Conservation (phyloP, 2,797 vertebrate genomes). For the Sciurus carolinensis region DNA sequence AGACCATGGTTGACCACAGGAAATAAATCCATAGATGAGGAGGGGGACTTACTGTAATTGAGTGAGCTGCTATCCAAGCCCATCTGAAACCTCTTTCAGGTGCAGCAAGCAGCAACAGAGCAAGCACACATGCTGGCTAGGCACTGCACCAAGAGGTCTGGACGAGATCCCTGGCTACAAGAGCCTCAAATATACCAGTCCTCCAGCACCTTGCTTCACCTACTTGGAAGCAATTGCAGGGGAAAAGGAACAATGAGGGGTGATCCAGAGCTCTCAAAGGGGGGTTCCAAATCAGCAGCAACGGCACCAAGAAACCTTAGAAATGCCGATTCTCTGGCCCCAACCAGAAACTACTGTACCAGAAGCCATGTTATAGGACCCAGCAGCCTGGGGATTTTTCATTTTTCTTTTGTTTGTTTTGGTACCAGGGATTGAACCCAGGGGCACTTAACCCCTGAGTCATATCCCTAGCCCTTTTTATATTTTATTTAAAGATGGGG, state of each 20-base stretch:
- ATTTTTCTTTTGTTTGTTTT: no score
- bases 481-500: no score
- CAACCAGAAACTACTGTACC: neutral
- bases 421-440: no score
- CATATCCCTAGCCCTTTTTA: no score
- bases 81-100: neutral
- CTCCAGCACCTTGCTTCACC: neutral
- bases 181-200: neutral
- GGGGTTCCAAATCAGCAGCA: neutral
- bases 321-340: conserved; percentile 35
- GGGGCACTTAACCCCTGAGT: no score
- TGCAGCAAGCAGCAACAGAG: neutral
- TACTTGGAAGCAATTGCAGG: neutral
- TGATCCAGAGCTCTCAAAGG: neutral
- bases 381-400: neutral
- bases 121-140: neutral
- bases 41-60: neutral
- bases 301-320: neutral
- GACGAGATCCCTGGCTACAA: neutral
- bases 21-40: neutral
- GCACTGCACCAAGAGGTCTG: neutral
- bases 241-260: neutral
- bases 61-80: conserved; percentile 1
- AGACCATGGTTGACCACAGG: neutral
- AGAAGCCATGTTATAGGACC: neutral